Evolutionary conservation across 2,113 vertebrate genomes (phyloP).

Genomic region (Erythrolamprus reginae): DNA sequence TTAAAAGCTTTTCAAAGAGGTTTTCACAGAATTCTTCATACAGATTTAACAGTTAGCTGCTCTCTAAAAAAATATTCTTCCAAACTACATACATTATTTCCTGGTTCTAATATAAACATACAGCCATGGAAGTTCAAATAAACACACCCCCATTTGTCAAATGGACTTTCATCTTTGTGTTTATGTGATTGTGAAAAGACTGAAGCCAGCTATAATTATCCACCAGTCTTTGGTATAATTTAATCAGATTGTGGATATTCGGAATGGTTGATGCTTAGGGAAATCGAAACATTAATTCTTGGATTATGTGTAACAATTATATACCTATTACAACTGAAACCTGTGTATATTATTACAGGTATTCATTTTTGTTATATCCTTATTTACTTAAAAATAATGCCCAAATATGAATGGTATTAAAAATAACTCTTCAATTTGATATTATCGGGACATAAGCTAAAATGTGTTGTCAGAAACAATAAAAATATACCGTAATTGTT

Average conservation of each 20-base stretch:
- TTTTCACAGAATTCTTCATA: background rate
- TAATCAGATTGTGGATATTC: background rate
- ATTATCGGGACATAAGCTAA: background rate
- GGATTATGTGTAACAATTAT: background rate
- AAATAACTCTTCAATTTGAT: background rate
- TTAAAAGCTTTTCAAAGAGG: background rate
- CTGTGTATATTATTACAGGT: background rate
- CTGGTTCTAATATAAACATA: background rate
- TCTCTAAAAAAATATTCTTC: no score
- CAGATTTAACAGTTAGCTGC: background rate
- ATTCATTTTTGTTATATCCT: background rate
- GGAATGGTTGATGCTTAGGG: background rate
- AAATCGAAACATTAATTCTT: background rate
- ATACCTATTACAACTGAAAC: background rate
- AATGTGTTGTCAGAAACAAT: background rate
- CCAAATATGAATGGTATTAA: background rate
- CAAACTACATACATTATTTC: no score
- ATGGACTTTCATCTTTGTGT: background rate
- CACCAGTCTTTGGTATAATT: background rate
- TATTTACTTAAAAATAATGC: background rate
- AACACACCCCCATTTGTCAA: no score
- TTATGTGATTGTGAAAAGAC: background rate
- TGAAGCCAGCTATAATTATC: background rate
- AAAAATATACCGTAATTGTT: background rate
- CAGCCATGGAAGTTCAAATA: background rate